Conservation (phyloP, 53 echinoderm and acorn worm genomes). For the Echinarachnius parma region DNA sequence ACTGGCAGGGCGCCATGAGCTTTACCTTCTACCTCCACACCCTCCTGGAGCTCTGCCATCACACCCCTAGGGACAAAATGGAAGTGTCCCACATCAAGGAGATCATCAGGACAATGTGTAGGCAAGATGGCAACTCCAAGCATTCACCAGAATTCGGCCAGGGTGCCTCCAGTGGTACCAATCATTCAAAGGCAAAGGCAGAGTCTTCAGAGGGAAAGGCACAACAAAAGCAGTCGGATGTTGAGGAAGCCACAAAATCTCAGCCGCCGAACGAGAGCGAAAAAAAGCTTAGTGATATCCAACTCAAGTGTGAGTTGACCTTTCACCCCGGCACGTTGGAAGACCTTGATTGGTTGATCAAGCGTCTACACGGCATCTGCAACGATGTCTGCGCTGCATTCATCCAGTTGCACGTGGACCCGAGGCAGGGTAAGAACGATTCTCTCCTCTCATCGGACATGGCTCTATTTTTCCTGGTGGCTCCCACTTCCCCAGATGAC, state of each 20-base stretch:
- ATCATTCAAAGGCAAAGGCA: too few relatives aligned
- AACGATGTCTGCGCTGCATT: constrained; percentile 87
- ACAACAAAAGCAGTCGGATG: constrained; percentile 29
- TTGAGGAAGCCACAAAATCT: too few relatives aligned
- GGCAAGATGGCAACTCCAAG: constrained; percentile 11
- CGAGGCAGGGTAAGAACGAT: constrained; percentile 37
- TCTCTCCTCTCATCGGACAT: constrained; percentile 60
- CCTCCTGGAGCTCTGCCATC: constrained; percentile 91
- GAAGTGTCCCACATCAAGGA: constrained; percentile 65
- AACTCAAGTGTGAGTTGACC: constrained; percentile 79
- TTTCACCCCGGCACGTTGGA: constrained; percentile 55
- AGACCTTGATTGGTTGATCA: constrained; percentile 78
- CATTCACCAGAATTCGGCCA: constrained; percentile 17
- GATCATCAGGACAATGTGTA: constrained; percentile 49
- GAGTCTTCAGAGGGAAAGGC: constrained; percentile 16
- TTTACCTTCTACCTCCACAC: constrained; percentile 99
- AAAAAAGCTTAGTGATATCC: constrained; percentile 43
- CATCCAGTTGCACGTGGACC: constrained; percentile 81
- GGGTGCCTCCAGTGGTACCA: constrained; percentile 5
- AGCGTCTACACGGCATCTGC: constrained; percentile 90
- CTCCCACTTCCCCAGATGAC: constrained; percentile 75
- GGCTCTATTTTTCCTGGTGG: constrained; percentile 92
- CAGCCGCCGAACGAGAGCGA: constrained; percentile 26
- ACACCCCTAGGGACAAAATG: constrained; percentile 69
- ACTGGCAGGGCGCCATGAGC: constrained; percentile 97